Base-by-base conservation (phyloP, 1,140 invertebrate species). In the Caenorhabditis tropicalis region DNA sequence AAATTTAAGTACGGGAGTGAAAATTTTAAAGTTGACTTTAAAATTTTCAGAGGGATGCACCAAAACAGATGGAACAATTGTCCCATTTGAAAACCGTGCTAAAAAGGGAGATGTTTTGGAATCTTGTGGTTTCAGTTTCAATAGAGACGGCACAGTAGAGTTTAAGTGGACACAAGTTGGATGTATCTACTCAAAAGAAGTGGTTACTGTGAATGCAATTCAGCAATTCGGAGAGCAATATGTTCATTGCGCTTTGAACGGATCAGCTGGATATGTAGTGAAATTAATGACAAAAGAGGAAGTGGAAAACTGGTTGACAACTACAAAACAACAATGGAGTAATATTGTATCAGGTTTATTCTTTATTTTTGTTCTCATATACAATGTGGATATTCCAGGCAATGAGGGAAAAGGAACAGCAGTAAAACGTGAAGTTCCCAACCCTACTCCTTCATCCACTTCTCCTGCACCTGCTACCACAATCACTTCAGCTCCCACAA, bases 201-300 rank as follows among this genome's bases (percentile, higher is more conserved):
- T 65, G 48, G 49, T 82, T 12, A 70, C 46, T 10, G 60, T 53
- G 1, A 82, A 82, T 51, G 82, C 82, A 46, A 82, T 82, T 58
- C 82, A 82, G 24, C 12, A 46, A 27, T 46, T 82, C 74, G 60
- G 60, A 29, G 82, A 56, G 0, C 43, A 82, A 0, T 82, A 70
- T 27, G 60, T 82, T 48, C 60, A 82, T 31, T 82, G 82, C 74
- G 82, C 58, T 19, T 16, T 58, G 16, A 82, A 82, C 29, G 82
- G 82, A n/a, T 43, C 65, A 19, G 27, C 19, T 49, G 36, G 56
- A 21, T 82, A 82, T 29, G 31, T 82, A 2, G 58, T 46, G 16
- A 82, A 60, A 36, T 19, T 65, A n/a, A 43, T 82, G 82, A 82
- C 82, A 33, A 60, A 21, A 21, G 56, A 70, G 16, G 82, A 82